phyloP scores from a whole-genome alignment of 2,113 vertebrate species.

The Trematocara variabile region DNA sequence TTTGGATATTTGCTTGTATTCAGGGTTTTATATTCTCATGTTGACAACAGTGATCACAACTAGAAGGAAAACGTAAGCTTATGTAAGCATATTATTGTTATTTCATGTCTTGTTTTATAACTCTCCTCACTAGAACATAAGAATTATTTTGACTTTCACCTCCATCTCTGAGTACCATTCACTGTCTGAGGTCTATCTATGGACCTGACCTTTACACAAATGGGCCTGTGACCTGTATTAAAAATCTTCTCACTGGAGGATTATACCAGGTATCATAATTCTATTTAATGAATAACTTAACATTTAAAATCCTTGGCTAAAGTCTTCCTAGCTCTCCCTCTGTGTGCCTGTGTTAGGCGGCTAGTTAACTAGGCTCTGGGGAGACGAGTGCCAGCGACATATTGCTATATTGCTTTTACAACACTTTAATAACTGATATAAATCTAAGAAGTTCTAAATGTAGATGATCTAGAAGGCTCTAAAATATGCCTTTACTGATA shows the following conservation, averaged over 20 bases:
- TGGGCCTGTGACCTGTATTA: slow-evolving; percentile 60
- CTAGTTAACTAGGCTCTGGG: slow-evolving; percentile 46
- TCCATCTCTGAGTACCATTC: slow-evolving; percentile 8
- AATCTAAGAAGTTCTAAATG: slow-evolving; percentile 22
- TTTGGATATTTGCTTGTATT: not conserved
- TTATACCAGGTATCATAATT: slow-evolving; percentile 64
- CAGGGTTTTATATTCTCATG: not conserved
- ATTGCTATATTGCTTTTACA: slow-evolving; percentile 39
- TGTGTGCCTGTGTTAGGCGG: slow-evolving; percentile 5
- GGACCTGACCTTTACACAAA: slow-evolving; percentile 64
- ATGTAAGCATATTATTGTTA: not conserved
- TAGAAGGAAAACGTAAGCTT: not conserved
- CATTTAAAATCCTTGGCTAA: slow-evolving; percentile 63
- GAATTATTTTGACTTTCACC: slow-evolving; percentile 35
- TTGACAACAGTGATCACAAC: not conserved
- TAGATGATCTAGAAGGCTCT: not conserved
- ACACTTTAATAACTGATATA: slow-evolving; percentile 41
- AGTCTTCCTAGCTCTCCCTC: slow-evolving; percentile 29
- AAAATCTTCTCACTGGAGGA: slow-evolving; percentile 30
- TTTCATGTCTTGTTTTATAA: not conserved
- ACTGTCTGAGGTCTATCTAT: slow-evolving; percentile 12
- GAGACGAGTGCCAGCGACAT: slow-evolving; percentile 33
- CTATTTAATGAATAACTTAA: slow-evolving; percentile 77
- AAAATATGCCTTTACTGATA: slow-evolving; percentile 9
- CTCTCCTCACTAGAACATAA: slow-evolving; percentile 9